Evolutionary conservation across 2,888 invertebrate genomes (phyloP), one percentile per base, ranked within the genome.

Genomic region (Lamproptera curius): DNA sequence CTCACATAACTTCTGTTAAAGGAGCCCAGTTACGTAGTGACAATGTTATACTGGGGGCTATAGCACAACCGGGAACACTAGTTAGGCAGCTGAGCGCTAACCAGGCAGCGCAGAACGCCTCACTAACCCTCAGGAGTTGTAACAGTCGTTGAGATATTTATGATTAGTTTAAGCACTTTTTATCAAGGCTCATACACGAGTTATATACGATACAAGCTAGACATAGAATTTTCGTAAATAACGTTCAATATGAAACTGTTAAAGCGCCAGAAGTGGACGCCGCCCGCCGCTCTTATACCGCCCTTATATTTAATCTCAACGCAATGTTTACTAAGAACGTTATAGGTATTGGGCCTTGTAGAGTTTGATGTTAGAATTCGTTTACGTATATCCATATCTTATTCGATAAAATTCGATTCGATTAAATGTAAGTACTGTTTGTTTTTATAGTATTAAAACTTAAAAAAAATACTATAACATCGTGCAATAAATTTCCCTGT

Each of bases 11-110:
- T n/a, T n/a, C n/a, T n/a, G n/a, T n/a, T n/a, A n/a, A n/a, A n/a
- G n/a, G n/a, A n/a, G n/a, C n/a, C n/a, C n/a, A n/a, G n/a, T n/a
- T n/a, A n/a, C n/a, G n/a, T n/a, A n/a, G n/a, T n/a, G n/a, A n/a
- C n/a, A n/a, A n/a, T n/a, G n/a, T n/a, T n/a, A n/a, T n/a, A n/a
- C 57, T 89, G 38, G 71, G 85, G 13, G 81, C 89, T 38, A 89
- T 90, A 87, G 71, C 85, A 1, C 87, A 86, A 46, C 74, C 84
- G 1, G 89, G 89, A 1, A 63, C 81, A 0, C 53, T 83, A 13
- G 89, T 73, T 59, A 67, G 81, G 0, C 84, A 81, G 47, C 51
- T 85, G 16, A 76, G 60, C 44, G 52, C 71, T 2, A 52, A 68
- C 3, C 79, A 73, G 51, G 50, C 57, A 1, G 51, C 63, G 1